Conservation (phyloP, 1,140 invertebrate species). For the Sesamia nonagrioides region DNA sequence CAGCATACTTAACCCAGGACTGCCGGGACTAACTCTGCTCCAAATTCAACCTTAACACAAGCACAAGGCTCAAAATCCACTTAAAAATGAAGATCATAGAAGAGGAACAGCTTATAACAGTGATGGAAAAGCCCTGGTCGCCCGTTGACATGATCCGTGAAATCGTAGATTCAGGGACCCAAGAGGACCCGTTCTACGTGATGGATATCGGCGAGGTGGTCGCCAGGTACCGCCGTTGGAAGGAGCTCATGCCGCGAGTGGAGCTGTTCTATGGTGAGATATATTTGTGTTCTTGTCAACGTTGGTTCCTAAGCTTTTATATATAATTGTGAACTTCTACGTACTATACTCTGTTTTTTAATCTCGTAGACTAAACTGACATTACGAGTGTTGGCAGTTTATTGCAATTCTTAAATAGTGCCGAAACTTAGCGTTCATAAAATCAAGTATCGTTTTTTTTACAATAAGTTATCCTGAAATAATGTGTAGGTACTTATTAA, state of each 20-base stretch:
- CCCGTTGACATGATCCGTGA: constrained; percentile 88
- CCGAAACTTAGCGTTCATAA: no score
- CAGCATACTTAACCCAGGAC: constrained; percentile 63
- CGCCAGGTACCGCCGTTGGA: constrained; percentile 95
- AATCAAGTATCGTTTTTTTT: no score
- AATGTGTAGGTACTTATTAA: no score
- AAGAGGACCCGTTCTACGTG: constrained; percentile 98
- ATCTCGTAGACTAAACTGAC: no score
- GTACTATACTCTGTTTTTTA: no score
- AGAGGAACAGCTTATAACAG: constrained; percentile 89
- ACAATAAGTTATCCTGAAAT: no score
- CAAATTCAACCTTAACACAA: constrained; percentile 36
- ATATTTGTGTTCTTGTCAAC: no score
- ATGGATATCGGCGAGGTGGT: constrained; percentile 97
- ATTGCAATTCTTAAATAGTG: no score
- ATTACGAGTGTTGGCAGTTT: no score
- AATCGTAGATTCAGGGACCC: constrained; percentile 88
- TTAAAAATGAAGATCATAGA: constrained; percentile 82
- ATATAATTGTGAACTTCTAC: no score
- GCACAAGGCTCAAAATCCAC: constrained; percentile 56
- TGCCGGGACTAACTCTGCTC: constrained; percentile 59
- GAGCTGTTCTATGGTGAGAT: constrained; percentile 96
- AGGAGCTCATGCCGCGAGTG: constrained; percentile 94
- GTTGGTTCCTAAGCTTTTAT: no score
- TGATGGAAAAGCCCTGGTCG: constrained; percentile 88